Percentiles rank a stretch among this genome's conserved stretches.
phyloP scores from a whole-genome alignment of 2,888 invertebrate genomes.

The Alcis repandata region DNA sequence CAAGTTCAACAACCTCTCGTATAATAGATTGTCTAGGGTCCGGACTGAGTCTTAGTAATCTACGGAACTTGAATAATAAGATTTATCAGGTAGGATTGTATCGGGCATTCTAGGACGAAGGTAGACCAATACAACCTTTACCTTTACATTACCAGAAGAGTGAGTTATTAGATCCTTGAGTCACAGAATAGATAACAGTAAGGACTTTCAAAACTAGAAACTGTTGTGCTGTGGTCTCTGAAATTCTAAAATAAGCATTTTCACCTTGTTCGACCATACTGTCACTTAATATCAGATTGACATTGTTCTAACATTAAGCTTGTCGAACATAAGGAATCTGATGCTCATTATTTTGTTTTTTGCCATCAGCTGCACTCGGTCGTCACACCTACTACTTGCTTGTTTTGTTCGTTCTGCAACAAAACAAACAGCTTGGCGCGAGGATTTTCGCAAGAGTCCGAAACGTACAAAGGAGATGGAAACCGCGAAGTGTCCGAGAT shows the following conservation, averaged over 20 bases:
- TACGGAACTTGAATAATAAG: conserved; percentile 1
- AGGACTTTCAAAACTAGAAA: no score
- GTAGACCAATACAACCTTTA: neutral
- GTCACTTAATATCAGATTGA: no score
- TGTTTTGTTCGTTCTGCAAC: neutral
- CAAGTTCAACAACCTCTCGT: neutral
- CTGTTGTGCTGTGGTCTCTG: neutral
- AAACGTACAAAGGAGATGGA: neutral
- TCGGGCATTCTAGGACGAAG: neutral
- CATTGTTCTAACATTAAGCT: no score
- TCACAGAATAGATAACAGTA: no score
- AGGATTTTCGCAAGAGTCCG: neutral
- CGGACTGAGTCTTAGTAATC: conserved; percentile 6
- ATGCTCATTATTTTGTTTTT: no score
- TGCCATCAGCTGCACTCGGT: no score
- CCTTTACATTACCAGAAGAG: no score
- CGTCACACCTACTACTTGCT: no score
- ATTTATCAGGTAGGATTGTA: neutral
- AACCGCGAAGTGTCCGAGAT: neutral
- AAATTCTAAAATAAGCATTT: neutral
- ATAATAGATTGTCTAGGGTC: neutral
- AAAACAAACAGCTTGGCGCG: neutral
- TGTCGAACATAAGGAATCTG: no score
- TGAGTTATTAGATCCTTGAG: no score
- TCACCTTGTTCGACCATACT: no score